Evolutionary conservation across 2,113 vertebrate species (phyloP).

Genomic region (Apteryx owenii): DNA sequence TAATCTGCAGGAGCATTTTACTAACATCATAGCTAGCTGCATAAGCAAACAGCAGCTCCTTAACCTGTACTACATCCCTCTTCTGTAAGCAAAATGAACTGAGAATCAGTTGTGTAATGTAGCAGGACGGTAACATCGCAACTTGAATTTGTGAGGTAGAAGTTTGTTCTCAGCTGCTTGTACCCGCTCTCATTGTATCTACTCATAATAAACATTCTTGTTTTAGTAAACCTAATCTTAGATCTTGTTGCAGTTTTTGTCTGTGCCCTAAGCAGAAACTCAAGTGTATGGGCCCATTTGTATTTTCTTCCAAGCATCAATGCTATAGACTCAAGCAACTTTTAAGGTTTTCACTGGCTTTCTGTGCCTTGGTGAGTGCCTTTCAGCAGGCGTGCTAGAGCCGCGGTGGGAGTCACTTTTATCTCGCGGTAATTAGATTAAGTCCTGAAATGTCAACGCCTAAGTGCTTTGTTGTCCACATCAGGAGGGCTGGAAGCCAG

Average conservation of each 20-base stretch:
- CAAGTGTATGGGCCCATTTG: accelerated
- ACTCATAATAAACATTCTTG: neutral
- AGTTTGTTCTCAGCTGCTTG: neutral
- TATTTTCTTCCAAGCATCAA: accelerated
- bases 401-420: neutral
- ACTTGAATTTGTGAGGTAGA: neutral
- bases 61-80: accelerated
- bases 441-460: too few species aligned
- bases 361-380: neutral
- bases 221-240: too few species aligned
- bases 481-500: neutral
- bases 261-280: neutral
- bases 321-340: neutral
- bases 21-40: neutral
- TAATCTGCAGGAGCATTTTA: neutral
- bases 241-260: neutral
- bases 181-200: neutral
- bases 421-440: accelerated
- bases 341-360: accelerated
- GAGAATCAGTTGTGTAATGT: accelerated
- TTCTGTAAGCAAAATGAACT: neutral
- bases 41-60: neutral
- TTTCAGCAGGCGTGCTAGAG: accelerated
- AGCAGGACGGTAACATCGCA: accelerated
- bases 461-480: too few species aligned